Conservation (phyloP, 2,797 vertebrate species). For the Lithobates sylvaticus region DNA sequence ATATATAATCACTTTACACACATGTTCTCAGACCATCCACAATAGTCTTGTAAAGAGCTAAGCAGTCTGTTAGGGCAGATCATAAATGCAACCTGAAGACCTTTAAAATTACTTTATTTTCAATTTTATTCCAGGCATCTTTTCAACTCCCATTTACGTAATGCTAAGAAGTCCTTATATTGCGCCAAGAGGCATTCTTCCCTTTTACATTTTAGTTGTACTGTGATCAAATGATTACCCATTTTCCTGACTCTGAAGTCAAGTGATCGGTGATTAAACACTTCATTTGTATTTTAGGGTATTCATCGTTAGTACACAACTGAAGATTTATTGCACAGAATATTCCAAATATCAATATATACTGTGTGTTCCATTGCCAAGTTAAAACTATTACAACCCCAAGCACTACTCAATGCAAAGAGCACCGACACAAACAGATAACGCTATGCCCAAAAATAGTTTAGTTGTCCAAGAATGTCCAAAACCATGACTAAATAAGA, state of each 20-base stretch:
- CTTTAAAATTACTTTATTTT: conserved; percentile 24
- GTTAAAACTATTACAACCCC: background rate
- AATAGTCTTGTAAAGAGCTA: background rate
- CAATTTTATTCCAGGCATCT: conserved; percentile 9
- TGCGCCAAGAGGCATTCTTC: conserved; percentile 1
- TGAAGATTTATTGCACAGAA: background rate
- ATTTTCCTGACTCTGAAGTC: conserved; percentile 15
- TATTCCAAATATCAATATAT: background rate
- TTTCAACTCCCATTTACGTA: conserved; percentile 10
- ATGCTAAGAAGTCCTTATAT: conserved; percentile 28
- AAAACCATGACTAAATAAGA: no score
- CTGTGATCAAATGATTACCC: conserved; percentile 3
- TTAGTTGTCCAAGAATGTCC: no score
- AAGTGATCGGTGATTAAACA: conserved; percentile 19
- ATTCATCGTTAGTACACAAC: conserved; percentile 5
- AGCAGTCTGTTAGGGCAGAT: conserved; percentile 30
- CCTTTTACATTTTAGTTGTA: conserved; percentile 23
- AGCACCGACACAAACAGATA: no score
- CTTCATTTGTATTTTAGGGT: conserved; percentile 11
- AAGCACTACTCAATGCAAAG: background rate
- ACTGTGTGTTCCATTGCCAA: no score
- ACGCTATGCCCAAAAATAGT: no score
- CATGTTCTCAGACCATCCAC: conserved; percentile 6
- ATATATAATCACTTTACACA: conserved; percentile 13
- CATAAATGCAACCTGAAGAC: conserved; percentile 42